Evolutionary conservation across 1,140 invertebrate species (phyloP), one percentile per base, ranked within the genome.

Genomic region (Papilio aristodemus): DNA sequence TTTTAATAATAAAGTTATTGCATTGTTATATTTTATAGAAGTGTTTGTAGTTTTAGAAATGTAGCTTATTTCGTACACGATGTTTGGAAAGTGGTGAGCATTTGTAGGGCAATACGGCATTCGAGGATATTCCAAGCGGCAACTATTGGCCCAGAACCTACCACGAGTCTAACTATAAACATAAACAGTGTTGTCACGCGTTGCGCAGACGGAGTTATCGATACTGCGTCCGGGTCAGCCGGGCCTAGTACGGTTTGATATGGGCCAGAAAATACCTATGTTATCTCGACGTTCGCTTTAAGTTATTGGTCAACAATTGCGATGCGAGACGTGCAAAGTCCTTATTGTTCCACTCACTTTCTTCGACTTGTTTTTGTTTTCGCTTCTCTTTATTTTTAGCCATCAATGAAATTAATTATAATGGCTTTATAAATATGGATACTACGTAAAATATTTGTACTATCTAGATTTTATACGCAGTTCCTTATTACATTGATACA

Each of bases 131-230:
- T 43, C 38, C 62, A n/a, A 32, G 13, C 22, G 11, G 11, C n/a
- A 14, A 2, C 2, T 62, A 38, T 62, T 37, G 60, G 72, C 67
- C 73, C 68, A 68, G 71, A 72, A 75, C 71, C 68, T 36, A 68
- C 75, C 73, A 81, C 74, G 72, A 71, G 78, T 73, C 67, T 64
- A 69, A 70, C 43, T 73, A 72, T 84, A 79, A 79, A 83, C 72
- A 82, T 79, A 85, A 83, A 83, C 76, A 84, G 69, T 79, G 76
- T 79, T 78, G 81, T 81, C 84, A 86, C 82, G 84, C 84, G 77
- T 72, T 73, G 75, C 66, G 70, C 81, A 84, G 82, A 84, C 81
- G 81, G 75, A 79, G 69, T 81, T 84, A 86, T 83, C 80, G 75
- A 78, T 78, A 77, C 76, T 76, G 78, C 74, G 84, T 86, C 84